Evolutionary conservation across 2,113 vertebrate genomes (phyloP).

Genomic region (Takifugu flavidus): DNA sequence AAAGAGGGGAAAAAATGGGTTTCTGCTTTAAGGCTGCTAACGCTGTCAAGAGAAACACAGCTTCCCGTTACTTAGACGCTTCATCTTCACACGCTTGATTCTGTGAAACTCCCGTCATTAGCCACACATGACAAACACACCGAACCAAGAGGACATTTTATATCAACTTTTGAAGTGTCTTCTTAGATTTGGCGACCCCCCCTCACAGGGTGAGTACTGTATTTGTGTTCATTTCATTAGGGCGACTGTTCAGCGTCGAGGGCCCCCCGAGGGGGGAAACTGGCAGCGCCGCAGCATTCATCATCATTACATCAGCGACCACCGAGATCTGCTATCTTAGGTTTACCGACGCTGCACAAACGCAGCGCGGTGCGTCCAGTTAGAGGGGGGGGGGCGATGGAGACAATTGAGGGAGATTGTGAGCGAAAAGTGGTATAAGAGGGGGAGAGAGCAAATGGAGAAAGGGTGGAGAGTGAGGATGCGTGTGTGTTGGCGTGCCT

Average conservation of each 20-base stretch:
- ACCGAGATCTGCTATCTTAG: conserved; percentile 84
- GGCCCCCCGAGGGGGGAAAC: conserved; percentile 78
- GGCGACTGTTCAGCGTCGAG: conserved; percentile 74
- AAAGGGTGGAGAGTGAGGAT: conserved; percentile 45
- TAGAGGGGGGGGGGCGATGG: conserved; percentile 59
- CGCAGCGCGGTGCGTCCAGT: conserved; percentile 67
- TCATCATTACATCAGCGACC: conserved; percentile 93
- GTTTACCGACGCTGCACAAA: conserved; percentile 80
- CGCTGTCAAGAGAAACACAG: conserved; percentile 38
- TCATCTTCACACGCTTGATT: conserved; percentile 34
- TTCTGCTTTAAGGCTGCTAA: conserved; percentile 43
- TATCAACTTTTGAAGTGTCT: conserved; percentile 62
- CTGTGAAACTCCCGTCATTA: conserved; percentile 27
- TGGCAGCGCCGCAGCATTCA: conserved; percentile 83
- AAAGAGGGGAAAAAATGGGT: conserved; percentile 3
- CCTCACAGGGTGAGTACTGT: conserved; percentile 57
- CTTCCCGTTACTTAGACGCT: conserved; percentile 40
- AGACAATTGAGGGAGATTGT: conserved; percentile 61
- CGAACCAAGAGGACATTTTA: conserved; percentile 43
- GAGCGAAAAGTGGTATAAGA: conserved; percentile 62
- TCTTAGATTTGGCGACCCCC: conserved; percentile 59
- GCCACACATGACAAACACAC: conserved; percentile 16
- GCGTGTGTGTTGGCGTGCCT: conserved; percentile 22
- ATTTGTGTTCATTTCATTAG: conserved; percentile 85
- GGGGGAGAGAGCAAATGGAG: conserved; percentile 56